phyloP scores from a whole-genome alignment of 2,888 invertebrate genomes.

The Latrodectus hesperus region DNA sequence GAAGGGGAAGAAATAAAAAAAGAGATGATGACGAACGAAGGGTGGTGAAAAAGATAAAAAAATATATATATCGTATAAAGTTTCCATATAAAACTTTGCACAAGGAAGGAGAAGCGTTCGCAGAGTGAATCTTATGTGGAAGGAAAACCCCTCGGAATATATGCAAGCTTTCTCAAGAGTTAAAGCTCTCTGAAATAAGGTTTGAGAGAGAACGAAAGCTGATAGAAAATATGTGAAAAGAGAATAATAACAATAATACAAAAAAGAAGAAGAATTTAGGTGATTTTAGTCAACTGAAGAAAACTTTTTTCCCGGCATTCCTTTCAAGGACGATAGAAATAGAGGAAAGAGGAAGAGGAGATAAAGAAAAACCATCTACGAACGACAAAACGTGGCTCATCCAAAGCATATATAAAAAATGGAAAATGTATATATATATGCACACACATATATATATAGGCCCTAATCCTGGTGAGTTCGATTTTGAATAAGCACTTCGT shows the following conservation, averaged over 20 bases:
- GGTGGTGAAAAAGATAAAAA: constrained; percentile 21
- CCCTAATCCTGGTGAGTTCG: constrained; percentile 59
- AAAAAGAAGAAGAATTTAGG: constrained; percentile 50
- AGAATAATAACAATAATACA: constrained; percentile 50
- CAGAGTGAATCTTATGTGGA: constrained; percentile 14
- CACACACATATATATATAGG: background rate
- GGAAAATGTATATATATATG: constrained; percentile 19
- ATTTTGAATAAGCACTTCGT: constrained; percentile 63
- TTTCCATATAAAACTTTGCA: constrained; percentile 64
- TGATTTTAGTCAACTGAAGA: constrained; percentile 69
- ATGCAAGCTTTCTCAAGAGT: constrained; percentile 67
- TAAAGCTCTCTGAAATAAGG: constrained; percentile 68
- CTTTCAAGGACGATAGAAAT: constrained; percentile 20
- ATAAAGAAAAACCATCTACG: constrained; percentile 14
- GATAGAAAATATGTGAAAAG: constrained; percentile 60
- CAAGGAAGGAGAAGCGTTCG: constrained; percentile 8
- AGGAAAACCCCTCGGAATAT: constrained; percentile 52
- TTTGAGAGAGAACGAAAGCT: constrained; percentile 18
- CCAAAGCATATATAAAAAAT: constrained; percentile 45
- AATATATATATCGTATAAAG: constrained; percentile 25
- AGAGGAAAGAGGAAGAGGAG: constrained; percentile 13
- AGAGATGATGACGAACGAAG: constrained; percentile 55
- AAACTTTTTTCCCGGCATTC: constrained; percentile 16
- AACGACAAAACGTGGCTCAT: constrained; percentile 61
- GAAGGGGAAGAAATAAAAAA: constrained; percentile 45